Evolutionary conservation across 2,113 vertebrate species (phyloP).

Genomic region (Mungos mungo): DNA sequence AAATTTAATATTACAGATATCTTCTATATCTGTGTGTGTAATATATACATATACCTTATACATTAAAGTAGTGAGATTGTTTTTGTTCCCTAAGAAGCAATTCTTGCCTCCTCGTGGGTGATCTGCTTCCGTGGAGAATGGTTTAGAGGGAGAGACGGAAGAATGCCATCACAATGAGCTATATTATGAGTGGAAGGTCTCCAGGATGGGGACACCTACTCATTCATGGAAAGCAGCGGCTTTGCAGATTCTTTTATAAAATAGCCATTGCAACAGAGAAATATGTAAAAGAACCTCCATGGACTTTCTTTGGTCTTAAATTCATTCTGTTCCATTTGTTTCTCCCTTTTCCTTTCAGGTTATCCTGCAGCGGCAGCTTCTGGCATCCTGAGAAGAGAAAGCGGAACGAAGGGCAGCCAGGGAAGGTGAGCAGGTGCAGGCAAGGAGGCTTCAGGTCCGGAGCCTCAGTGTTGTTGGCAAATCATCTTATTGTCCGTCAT

Average conservation of each 20-base stretch:
- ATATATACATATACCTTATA: background rate
- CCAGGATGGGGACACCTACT: too few relatives aligned
- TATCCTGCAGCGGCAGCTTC: background rate
- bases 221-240: background rate
- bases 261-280: background rate
- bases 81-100: background rate
- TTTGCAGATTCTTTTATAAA: background rate
- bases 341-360: background rate
- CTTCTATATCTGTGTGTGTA: background rate
- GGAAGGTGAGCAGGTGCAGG: fast-evolving
- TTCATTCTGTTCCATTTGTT: background rate
- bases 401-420: background rate
- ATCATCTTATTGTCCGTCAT: background rate
- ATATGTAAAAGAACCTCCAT: background rate
- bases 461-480: background rate
- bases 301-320: background rate
- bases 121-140: background rate
- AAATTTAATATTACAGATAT: background rate
- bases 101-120: background rate
- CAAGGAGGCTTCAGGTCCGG: background rate
- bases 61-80: background rate
- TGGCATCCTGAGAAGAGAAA: background rate
- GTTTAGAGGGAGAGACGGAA: background rate
- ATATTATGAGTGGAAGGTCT: background rate
- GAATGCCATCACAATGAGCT: background rate